A percentile compares a stretch with the other conserved stretches of the same genome.
Evolutionary conservation across 2,113 vertebrate species (phyloP).

Genomic region (Ammodytes marinus): DNA sequence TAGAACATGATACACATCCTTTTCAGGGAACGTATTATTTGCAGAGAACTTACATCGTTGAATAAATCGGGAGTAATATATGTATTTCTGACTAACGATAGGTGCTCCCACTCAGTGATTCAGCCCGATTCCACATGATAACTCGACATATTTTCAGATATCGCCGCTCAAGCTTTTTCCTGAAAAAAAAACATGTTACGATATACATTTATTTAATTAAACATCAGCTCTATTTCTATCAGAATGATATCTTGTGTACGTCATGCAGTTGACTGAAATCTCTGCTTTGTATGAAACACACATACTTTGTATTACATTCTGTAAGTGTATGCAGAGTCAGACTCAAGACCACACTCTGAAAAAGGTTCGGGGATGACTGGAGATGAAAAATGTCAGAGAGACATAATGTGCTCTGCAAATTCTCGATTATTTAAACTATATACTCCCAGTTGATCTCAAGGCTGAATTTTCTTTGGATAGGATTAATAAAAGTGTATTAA

Average conservation of each 20-base stretch:
- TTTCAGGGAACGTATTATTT: conserved; percentile 9
- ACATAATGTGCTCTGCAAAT: too few relatives aligned
- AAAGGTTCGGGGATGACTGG: neutral
- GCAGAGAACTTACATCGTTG: neutral
- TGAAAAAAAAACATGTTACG: conserved; percentile 35
- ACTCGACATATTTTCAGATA: conserved; percentile 15
- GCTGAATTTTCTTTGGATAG: neutral
- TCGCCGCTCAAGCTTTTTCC: conserved; percentile 8
- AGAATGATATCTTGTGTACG: conserved; percentile 29
- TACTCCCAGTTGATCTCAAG: neutral
- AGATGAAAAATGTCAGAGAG: neutral
- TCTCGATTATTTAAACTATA: too few relatives aligned
- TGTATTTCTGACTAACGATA: conserved; percentile 9
- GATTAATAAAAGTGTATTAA: neutral
- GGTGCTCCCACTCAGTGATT: neutral
- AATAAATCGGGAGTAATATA: neutral
- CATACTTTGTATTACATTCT: conserved; percentile 27
- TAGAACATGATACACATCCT: neutral
- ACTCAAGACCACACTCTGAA: neutral
- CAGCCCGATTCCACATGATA: conserved; percentile 7
- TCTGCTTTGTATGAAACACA: conserved; percentile 28
- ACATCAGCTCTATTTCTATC: conserved; percentile 20
- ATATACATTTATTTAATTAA: conserved; percentile 46
- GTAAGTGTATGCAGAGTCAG: neutral
- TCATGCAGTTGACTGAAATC: conserved; percentile 31